Evolutionary conservation across 2,113 vertebrate species (phyloP), one percentile per base, ranked within the genome.

Genomic region (Austrofundulus limnaeus): DNA sequence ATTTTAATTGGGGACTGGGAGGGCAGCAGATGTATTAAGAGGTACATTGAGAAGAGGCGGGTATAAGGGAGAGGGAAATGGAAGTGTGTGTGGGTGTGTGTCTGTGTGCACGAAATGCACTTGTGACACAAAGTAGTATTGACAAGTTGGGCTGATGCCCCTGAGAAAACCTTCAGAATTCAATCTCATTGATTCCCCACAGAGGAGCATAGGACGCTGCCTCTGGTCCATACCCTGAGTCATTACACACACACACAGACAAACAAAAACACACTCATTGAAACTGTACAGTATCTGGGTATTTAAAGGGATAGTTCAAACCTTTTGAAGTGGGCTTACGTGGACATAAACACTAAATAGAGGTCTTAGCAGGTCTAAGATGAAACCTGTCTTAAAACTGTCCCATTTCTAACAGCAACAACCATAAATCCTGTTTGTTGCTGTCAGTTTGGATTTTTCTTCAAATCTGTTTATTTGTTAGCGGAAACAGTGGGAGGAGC

Each of bases 91-190:
- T 50, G 60, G 72, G 65, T 50, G 70, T 63, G 77, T 65, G 21
- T 61, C 50, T 45, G 64, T 70, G 77, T 81, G 78, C 67, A 75
- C 69, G 92, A 88, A 91, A 92, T 93, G 89, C 88, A 91, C 89
- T 88, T 89, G 90, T 93, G 92, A 92, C 90, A 93, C 89, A 92
- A 90, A 93, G 87, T 90, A 63, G 84, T 91, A 92, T 92, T 81
- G 91, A 84, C 88, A 91, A 48, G 78, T 87, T 81, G 84, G 82
- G 63, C 85, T 78, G 75, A 88, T 90, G 91, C 86, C 92, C 92
- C 24, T 86, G 86, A 93, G 89, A 93, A 91, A 92, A 92, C 92
- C 90, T 92, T 93, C 91, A 90, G 84, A 90, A 91, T 92, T 91
- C 90, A 91, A 90, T 91, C 88, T 65, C 78, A 91, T 88, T 75